Percentiles rank a stretch among this genome's conserved stretches.
Evolutionary conservation across 2,888 invertebrate species (phyloP).

Genomic region (Drosophila melanosoma): DNA sequence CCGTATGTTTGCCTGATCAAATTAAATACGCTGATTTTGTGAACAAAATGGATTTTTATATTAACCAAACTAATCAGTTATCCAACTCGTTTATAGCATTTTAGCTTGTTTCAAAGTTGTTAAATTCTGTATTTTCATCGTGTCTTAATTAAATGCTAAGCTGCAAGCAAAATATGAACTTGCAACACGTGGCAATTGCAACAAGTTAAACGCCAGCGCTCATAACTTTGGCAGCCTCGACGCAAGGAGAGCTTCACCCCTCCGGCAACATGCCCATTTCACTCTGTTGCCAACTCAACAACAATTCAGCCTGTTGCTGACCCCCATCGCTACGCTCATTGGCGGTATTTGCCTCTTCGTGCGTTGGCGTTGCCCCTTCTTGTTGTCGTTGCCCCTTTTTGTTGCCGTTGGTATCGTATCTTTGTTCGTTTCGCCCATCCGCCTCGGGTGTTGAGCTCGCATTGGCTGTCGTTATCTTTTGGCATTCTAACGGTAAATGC

Average conservation of each 20-base stretch:
- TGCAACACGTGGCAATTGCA: slow-evolving; percentile 21
- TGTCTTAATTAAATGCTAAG: slow-evolving; percentile 30
- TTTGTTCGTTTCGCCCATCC: slow-evolving; percentile 42
- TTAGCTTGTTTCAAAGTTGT: background rate
- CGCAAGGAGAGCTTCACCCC: background rate
- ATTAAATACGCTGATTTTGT: background rate
- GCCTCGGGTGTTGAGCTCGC: slow-evolving; percentile 52
- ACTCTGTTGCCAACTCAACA: background rate
- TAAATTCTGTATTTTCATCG: background rate
- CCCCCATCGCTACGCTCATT: slow-evolving; percentile 62
- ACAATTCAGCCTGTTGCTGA: slow-evolving; percentile 61
- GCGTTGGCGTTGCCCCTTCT: slow-evolving; percentile 35
- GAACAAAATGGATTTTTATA: background rate
- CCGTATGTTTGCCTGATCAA: background rate
- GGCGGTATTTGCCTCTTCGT: slow-evolving; percentile 62
- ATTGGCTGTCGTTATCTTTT: slow-evolving; percentile 71
- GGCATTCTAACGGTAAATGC: slow-evolving; percentile 36
- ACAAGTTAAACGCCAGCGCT: slow-evolving; percentile 11
- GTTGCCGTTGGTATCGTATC: slow-evolving; percentile 29
- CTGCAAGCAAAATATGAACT: slow-evolving; percentile 27
- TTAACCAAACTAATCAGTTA: background rate
- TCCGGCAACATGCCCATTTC: background rate
- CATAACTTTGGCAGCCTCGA: slow-evolving; percentile 2
- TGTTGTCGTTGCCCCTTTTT: background rate
- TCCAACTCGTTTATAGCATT: background rate